Conservation (phyloP, 1,140 invertebrate species). For the Teleopsis dalmanni region DNA sequence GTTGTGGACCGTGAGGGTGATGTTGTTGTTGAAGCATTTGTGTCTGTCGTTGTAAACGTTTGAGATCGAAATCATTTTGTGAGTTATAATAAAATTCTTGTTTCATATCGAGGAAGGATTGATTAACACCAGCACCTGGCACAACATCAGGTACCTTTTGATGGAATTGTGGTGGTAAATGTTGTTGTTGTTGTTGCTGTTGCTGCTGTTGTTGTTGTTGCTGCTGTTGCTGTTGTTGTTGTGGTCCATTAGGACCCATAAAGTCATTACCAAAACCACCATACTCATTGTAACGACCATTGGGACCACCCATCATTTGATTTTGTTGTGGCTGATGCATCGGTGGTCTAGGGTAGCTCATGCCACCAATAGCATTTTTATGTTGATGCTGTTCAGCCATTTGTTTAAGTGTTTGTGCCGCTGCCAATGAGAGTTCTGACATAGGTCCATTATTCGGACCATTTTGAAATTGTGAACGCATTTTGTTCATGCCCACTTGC, state of each 20-base stretch:
- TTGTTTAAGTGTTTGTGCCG: conserved; percentile 87
- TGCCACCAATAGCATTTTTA: conserved; percentile 58
- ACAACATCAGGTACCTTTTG: conserved; percentile 29
- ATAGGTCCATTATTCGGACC: conserved; percentile 35
- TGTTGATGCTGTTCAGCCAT: conserved; percentile 95
- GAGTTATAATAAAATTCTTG: conserved; percentile 43
- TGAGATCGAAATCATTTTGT: conserved; percentile 44
- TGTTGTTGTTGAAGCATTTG: conserved; percentile 26
- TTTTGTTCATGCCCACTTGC: conserved; percentile 17
- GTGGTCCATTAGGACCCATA: conserved; percentile 19
- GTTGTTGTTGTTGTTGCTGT: conserved; percentile 35
- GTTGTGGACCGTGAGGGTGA: conserved; percentile 21
- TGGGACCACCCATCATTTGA: conserved; percentile 25
- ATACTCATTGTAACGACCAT: conserved; percentile 35
- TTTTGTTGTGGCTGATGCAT: conserved; percentile 31
- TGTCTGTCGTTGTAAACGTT: conserved; percentile 36
- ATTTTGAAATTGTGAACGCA: conserved; percentile 38
- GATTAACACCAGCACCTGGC: conserved; percentile 26
- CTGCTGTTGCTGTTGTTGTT: conserved; percentile 36
- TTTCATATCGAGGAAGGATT: conserved; percentile 39
- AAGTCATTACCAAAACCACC: conserved; percentile 32
- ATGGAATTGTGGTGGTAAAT: conserved; percentile 40
- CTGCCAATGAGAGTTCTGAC: conserved; percentile 72
- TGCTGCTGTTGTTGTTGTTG: conserved; percentile 40
- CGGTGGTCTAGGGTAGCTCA: conserved; percentile 41